Percentiles rank a stretch among this genome's conserved stretches.
Conservation (phyloP, 1,140 invertebrate species). For the Diuraphis noxia region DNA sequence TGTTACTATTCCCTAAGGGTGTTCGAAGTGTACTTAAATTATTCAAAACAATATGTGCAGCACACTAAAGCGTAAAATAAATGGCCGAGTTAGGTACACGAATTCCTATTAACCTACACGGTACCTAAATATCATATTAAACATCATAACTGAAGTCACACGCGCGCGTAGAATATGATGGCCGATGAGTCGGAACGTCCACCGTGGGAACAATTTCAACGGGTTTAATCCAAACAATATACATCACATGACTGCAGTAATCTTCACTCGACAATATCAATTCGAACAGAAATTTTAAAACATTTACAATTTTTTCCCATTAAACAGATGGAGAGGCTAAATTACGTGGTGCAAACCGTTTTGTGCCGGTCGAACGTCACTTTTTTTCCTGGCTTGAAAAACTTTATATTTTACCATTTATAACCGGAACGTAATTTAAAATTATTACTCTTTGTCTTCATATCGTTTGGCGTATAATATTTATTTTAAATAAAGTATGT, state of each 20-base stretch:
- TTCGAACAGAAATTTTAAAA: neutral
- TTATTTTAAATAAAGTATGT: neutral
- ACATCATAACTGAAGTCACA: too few relatives aligned
- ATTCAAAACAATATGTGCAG: conserved; percentile 17
- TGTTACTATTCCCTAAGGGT: neutral
- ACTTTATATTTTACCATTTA: neutral
- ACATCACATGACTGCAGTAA: neutral
- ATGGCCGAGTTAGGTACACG: neutral
- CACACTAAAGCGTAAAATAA: neutral
- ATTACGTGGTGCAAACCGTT: neutral
- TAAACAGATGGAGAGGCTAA: neutral
- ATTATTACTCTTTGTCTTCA: neutral
- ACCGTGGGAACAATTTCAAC: neutral
- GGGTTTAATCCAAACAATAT: neutral
- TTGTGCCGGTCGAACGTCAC: neutral
- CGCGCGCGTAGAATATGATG: neutral
- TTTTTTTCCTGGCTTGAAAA: neutral
- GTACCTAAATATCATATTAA: too few relatives aligned
- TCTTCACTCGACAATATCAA: neutral
- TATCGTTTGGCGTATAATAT: neutral
- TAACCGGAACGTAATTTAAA: neutral
- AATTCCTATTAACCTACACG: neutral
- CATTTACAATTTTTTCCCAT: neutral
- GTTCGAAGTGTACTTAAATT: conserved; percentile 19
- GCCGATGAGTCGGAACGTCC: neutral